These are phyloP conservation scores for Monodelphis domestica DNA, from an alignment of 2,797 vertebrate genomes.

Conservation along the genomic window DNA sequence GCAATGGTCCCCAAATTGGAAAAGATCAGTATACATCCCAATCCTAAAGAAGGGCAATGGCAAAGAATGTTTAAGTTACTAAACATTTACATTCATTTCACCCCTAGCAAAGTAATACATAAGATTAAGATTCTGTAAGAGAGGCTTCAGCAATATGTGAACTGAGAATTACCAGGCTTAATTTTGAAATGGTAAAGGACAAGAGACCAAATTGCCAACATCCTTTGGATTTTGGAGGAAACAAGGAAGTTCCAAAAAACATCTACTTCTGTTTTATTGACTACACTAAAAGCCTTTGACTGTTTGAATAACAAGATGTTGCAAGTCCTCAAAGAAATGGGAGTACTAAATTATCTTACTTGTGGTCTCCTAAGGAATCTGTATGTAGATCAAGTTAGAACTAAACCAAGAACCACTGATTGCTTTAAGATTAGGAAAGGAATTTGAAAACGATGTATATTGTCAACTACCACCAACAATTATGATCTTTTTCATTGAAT, in stretches of 20 bases:
- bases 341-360: not conserved
- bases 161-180: not conserved
- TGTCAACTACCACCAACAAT: no score
- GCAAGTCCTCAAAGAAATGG: not conserved
- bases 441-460: not conserved
- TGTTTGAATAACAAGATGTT: not conserved
- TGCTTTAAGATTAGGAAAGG: not conserved
- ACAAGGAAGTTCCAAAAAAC: no score
- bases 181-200: not conserved
- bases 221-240: no score
- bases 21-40: no score
- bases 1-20: no score
- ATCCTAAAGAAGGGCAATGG: no score
- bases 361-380: not conserved
- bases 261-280: no score
- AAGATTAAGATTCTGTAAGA: no score
- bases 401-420: not conserved
- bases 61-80: no score
- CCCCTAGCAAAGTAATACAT: not conserved
- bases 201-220: no score
- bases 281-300: not conserved
- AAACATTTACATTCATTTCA: not conserved
- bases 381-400: not conserved
- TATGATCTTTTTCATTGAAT: no score
- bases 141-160: not conserved